Percentiles rank a stretch among this genome's conserved stretches.
These are phyloP conservation scores for Ostrea edulis DNA, from an alignment of 1,140 invertebrate species.

Conservation along the genomic window DNA sequence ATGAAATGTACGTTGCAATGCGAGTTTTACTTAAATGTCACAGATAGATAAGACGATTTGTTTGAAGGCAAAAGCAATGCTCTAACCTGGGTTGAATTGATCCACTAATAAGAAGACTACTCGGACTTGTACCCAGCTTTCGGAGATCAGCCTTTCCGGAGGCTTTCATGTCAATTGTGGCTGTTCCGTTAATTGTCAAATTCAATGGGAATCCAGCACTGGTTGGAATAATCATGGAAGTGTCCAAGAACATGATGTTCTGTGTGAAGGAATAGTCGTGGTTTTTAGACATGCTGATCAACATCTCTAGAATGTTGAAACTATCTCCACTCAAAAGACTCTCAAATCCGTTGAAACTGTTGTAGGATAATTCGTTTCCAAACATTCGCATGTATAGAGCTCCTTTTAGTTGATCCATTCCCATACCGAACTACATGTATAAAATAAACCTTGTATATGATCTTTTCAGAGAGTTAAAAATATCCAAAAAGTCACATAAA, in stretches of 20 bases:
- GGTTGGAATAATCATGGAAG: slow-evolving; percentile 91
- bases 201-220: slow-evolving; percentile 90
- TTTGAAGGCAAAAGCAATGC: slow-evolving; percentile 81
- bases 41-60: background rate
- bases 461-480: too few species aligned
- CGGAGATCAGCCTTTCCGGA: slow-evolving; percentile 85
- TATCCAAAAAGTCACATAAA: background rate
- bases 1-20: too few species aligned
- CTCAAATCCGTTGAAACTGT: slow-evolving; percentile 74
- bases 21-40: background rate
- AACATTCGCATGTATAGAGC: slow-evolving; percentile 78
- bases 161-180: slow-evolving; percentile 89
- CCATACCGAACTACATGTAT: slow-evolving; percentile 54
- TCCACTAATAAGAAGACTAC: slow-evolving; percentile 67
- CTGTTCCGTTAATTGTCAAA: slow-evolving; percentile 90
- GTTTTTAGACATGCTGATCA: slow-evolving; percentile 73
- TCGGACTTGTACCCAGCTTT: slow-evolving; percentile 76
- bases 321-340: slow-evolving; percentile 52
- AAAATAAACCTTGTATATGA: background rate
- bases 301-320: slow-evolving; percentile 81
- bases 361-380: slow-evolving; percentile 78
- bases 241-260: slow-evolving; percentile 87
- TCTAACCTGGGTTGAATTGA: slow-evolving; percentile 68
- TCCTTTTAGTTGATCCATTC: slow-evolving; percentile 70
- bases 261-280: slow-evolving; percentile 80